Percentiles rank a stretch among this genome's conserved stretches.
phyloP scores from a whole-genome alignment of 2,888 invertebrate species.

The Tryphoninae sp. region DNA sequence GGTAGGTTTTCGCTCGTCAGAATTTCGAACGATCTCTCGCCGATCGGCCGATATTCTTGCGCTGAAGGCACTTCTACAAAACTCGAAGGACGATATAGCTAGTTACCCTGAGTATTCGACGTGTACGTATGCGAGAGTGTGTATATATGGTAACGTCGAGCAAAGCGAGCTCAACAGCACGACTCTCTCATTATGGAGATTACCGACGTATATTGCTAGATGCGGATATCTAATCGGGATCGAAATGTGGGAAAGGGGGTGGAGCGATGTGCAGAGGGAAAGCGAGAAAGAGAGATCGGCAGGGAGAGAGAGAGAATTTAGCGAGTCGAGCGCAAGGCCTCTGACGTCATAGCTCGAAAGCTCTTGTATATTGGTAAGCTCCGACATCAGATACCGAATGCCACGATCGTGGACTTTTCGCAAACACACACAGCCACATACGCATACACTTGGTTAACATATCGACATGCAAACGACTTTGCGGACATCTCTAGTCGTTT shows the following conservation, averaged over 20 bases:
- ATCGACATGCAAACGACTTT: neutral
- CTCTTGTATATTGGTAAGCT: constrained; percentile 8
- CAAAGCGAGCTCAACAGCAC: constrained; percentile 18
- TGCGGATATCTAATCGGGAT: constrained; percentile 71
- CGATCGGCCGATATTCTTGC: neutral
- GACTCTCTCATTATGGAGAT: constrained; percentile 69
- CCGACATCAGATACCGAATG: constrained; percentile 6
- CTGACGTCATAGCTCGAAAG: constrained; percentile 15
- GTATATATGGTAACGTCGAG: constrained; percentile 6
- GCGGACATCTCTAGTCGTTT: neutral
- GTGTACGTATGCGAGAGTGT: neutral
- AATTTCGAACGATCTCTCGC: neutral
- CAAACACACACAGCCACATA: neutral
- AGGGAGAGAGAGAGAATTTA: constrained; percentile 1
- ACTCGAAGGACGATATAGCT: too few relatives aligned
- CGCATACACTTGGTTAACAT: neutral
- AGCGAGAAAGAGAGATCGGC: constrained; percentile 12
- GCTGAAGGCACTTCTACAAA: too few relatives aligned
- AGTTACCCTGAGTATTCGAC: neutral
- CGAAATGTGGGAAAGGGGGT: constrained; percentile 71
- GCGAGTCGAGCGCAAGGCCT: constrained; percentile 12
- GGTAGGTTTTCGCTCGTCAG: neutral
- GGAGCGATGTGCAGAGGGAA: neutral
- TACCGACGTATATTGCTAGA: constrained; percentile 67
- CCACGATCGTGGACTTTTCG: constrained; percentile 12